Evolutionary conservation across 30 jellyfish, hydroid and myxozoan genomes (phyloP).

Genomic region (Sanderia malayensis): DNA sequence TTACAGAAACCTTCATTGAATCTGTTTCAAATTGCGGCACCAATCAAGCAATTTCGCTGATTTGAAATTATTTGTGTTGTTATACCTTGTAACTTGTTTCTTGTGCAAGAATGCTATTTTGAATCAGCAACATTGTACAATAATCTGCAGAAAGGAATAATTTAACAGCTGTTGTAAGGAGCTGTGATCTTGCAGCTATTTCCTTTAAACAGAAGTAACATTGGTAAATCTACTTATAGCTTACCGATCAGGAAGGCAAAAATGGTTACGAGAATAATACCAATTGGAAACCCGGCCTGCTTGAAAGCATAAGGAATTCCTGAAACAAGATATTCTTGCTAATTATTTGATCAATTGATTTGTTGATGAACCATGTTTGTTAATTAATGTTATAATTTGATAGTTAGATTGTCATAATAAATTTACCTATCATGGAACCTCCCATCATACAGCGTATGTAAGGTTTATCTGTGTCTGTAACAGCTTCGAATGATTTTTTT

Average conservation of each 20-base stretch:
- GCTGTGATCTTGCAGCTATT: not conserved
- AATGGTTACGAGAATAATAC: slow-evolving; percentile 45
- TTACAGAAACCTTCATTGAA: not conserved
- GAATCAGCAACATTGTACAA: slow-evolving; percentile 55
- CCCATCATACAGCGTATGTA: slow-evolving; percentile 64
- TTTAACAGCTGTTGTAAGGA: not conserved
- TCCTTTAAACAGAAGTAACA: not conserved
- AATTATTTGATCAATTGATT: not conserved
- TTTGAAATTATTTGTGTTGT: not conserved
- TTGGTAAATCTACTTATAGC: not conserved
- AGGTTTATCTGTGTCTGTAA: slow-evolving; percentile 55
- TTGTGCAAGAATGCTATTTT: slow-evolving; percentile 50
- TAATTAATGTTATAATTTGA: not conserved
- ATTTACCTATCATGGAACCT: slow-evolving; percentile 51
- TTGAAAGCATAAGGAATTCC: slow-evolving; percentile 86
- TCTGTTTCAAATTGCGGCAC: not conserved
- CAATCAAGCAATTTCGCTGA: not conserved
- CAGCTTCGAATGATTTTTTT: slow-evolving; percentile 45
- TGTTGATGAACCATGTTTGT: not conserved
- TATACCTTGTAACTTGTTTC: slow-evolving; percentile 52
- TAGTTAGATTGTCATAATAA: not conserved
- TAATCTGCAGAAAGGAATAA: slow-evolving; percentile 18
- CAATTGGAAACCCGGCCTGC: slow-evolving; percentile 86
- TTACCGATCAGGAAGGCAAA: slow-evolving; percentile 49
- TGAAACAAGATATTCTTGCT: not conserved